Base-by-base conservation (phyloP, 2,797 vertebrate genomes). In the Enteromius fasciolatus region DNA sequence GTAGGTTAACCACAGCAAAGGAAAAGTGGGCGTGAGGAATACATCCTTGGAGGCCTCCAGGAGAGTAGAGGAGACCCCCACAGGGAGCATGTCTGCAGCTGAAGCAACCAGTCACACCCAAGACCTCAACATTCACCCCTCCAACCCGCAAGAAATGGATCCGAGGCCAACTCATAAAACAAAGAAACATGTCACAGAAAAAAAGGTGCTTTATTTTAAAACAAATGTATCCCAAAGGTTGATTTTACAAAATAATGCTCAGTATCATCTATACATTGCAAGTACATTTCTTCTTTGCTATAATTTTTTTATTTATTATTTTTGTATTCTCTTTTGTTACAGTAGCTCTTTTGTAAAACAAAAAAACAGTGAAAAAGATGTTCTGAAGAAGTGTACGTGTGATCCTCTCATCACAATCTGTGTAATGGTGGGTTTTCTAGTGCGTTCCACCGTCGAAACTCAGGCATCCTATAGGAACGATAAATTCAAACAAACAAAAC, bases 201-300 rank as follows among this genome's bases (percentile, higher is more conserved):
- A 93, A 93, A 94, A 95, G 92, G 94, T 95, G 94, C 94, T 95
- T 95, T 95, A 95, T 95, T 88, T 94, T 83, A 92, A 89, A 88
- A 93, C 91, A 90, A 88, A 92, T 25, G 88, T 89, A 89, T 93
- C 85, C 91, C 88, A 89, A 92, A 87, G 39, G 67, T 67, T 78
- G 79, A 86, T 86, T 74, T 89, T 88, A 93, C 92, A 93, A 94
- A 94, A 92, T 86, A 93, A 94, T 81, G 78, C 84, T 91, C 86
- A 78, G 86, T 84, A 87, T 89, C 81, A 89, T 84, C 23, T 74
- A 89, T 87, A 87, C 90, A 93, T 86, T 85, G 87, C 87, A 75
- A 86, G 87, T 86, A 69, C 87, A 86, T 82, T 80, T 67, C 25
- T 50, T 14, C 15, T 66, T 74, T 52, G 63, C 57, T 63, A n/a